phyloP scores from a whole-genome alignment of 2,797 vertebrate genomes.

The Xiphorhynchus erythropygius region DNA sequence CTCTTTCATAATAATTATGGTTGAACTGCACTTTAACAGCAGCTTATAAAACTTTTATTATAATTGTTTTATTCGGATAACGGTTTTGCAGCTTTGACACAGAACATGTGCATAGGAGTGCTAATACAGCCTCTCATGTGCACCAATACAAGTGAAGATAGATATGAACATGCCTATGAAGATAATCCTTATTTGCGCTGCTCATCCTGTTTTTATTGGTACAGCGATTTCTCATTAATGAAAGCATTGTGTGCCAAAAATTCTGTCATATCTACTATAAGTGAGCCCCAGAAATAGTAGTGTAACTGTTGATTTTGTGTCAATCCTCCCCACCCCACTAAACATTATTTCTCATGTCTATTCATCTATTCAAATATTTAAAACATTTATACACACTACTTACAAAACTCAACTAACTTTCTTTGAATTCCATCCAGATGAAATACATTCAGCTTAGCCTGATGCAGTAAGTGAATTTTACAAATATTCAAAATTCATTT shows the following conservation, averaged over 20 bases:
- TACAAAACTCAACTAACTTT: neutral
- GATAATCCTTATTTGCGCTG: neutral
- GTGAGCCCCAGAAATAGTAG: neutral
- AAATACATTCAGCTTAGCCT: neutral
- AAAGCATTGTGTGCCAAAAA: neutral
- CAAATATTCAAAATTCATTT: neutral
- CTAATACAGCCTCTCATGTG: neutral
- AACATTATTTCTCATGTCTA: neutral
- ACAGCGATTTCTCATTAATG: neutral
- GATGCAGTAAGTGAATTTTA: neutral
- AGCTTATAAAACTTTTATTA: neutral
- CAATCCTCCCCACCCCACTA: neutral
- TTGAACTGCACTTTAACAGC: neutral
- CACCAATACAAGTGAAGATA: neutral
- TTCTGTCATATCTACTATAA: neutral
- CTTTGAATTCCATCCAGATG: neutral
- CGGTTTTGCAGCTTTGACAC: neutral
- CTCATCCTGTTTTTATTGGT: neutral
- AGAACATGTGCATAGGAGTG: neutral
- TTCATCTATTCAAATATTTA: neutral
- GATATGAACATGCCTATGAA: neutral
- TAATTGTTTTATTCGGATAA: neutral
- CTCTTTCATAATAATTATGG: neutral
- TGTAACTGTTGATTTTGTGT: neutral
- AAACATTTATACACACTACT: neutral